A percentile compares a stretch with the other conserved stretches of the same genome.
Conservation (phyloP, 2,113 vertebrate species). For the Mustelus asterias region DNA sequence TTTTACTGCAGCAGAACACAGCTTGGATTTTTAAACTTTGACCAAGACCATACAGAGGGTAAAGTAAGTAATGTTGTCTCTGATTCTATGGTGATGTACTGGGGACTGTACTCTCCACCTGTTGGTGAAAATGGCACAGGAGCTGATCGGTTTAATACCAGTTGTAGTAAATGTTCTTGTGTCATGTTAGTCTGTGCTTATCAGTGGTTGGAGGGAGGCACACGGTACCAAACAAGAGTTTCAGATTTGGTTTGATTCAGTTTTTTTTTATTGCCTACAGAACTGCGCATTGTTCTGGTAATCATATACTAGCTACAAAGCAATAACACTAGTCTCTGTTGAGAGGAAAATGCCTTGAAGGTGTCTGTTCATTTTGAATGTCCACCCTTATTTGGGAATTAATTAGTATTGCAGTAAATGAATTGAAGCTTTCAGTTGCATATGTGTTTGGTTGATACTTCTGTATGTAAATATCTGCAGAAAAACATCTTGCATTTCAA, state of each 20-base stretch:
- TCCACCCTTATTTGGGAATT: conserved; percentile 6
- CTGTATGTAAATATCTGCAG: background rate
- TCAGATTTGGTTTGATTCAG: background rate
- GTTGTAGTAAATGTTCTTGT: too few relatives aligned
- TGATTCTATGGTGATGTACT: background rate
- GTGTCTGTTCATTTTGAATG: background rate
- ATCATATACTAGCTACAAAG: background rate
- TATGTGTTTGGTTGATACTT: background rate
- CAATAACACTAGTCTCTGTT: background rate
- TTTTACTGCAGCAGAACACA: conserved; percentile 16
- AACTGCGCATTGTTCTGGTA: background rate
- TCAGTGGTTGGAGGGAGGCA: background rate
- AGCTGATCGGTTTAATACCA: background rate
- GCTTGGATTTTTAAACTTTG: background rate
- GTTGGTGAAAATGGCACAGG: background rate
- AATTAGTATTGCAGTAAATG: background rate
- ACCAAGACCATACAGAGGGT: background rate
- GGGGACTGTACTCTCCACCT: background rate
- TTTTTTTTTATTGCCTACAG: background rate
- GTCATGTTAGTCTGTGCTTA: background rate
- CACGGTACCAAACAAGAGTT: background rate
- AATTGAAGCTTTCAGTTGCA: background rate
- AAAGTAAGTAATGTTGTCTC: background rate
- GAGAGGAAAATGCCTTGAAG: background rate
- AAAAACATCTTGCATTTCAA: background rate